Percentiles rank a stretch among this genome's conserved stretches.
Evolutionary conservation across 1,140 invertebrate genomes (phyloP).

Genomic region (Uloborus diversus): DNA sequence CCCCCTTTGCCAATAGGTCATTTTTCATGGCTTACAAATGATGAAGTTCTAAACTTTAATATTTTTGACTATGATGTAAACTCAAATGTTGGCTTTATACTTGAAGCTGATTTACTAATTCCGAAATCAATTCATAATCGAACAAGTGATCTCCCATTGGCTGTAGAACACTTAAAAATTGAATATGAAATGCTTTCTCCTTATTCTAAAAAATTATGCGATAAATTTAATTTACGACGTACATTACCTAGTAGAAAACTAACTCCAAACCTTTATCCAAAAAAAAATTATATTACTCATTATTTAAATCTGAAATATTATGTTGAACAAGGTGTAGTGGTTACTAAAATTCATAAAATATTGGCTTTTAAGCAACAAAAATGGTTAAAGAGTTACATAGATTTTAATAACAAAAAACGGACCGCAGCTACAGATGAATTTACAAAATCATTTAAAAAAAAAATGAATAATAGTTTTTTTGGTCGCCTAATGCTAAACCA

Average conservation of each 20-base stretch:
- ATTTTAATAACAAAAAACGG: too few relatives aligned
- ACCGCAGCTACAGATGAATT: too few relatives aligned
- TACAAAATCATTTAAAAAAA: too few relatives aligned
- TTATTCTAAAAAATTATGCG: slow-evolving; percentile 1
- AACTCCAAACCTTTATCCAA: neutral
- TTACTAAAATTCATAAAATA: neutral
- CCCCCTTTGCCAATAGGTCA: slow-evolving; percentile 30
- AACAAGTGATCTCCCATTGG: slow-evolving; percentile 65
- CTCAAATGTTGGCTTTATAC: slow-evolving; percentile 55
- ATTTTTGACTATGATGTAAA: neutral
- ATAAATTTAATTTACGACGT: neutral
- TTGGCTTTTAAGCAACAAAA: neutral
- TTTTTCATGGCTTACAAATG: slow-evolving; percentile 21
- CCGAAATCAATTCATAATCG: slow-evolving; percentile 57
- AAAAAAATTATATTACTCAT: neutral
- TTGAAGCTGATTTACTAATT: slow-evolving; percentile 60
- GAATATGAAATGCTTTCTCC: slow-evolving; percentile 32
- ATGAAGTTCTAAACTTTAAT: slow-evolving; percentile 29
- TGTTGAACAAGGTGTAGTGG: neutral
- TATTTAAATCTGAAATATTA: neutral
- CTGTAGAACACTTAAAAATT: slow-evolving; percentile 60
- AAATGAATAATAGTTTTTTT: too few relatives aligned
- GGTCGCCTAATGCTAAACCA: too few relatives aligned
- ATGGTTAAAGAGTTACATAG: neutral
- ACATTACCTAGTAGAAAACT: slow-evolving; percentile 24